Percentiles rank a stretch among this genome's conserved stretches.
Conservation (phyloP, 2,113 vertebrate species). For the Peromyscus maniculatus region DNA sequence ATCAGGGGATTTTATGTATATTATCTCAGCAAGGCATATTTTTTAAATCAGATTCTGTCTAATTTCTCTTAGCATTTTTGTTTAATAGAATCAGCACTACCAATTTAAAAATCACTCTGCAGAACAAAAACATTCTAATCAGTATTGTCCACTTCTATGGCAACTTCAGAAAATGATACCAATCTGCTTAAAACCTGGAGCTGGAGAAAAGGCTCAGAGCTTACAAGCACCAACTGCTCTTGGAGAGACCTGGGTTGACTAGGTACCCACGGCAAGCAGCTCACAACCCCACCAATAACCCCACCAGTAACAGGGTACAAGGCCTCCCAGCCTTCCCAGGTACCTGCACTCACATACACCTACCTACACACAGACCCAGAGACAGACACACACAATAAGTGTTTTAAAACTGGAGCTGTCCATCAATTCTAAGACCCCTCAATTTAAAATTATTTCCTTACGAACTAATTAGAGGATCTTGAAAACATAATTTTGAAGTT, state of each 20-base stretch:
- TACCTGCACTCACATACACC: not conserved
- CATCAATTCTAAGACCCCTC: conserved; percentile 16
- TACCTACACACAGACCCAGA: not conserved
- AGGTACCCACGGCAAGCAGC: not conserved
- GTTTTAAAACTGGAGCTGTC: not conserved
- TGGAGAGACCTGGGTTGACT: no score
- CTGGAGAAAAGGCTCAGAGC: not conserved
- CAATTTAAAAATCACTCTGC: conserved; percentile 32
- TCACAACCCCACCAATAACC: not conserved
- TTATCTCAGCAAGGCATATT: conserved; percentile 7
- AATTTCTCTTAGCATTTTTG: conserved; percentile 5
- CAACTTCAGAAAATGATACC: not conserved
- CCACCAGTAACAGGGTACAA: not conserved
- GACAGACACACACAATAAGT: not conserved
- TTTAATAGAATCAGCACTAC: conserved; percentile 24
- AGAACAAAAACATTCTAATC: conserved; percentile 42
- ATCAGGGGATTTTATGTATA: conserved; percentile 25
- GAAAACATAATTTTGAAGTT: conserved; percentile 54
- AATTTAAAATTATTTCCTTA: conserved; percentile 40
- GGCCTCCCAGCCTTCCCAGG: not conserved
- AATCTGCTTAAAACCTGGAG: conserved; percentile 1
- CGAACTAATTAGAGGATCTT: not conserved
- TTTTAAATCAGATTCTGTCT: conserved; percentile 34
- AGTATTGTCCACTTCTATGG: conserved; percentile 1
- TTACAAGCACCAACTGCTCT: not conserved